These are phyloP conservation scores for Cuculus canorus DNA, from an alignment of 2,797 vertebrate genomes.

Conservation along the genomic window DNA sequence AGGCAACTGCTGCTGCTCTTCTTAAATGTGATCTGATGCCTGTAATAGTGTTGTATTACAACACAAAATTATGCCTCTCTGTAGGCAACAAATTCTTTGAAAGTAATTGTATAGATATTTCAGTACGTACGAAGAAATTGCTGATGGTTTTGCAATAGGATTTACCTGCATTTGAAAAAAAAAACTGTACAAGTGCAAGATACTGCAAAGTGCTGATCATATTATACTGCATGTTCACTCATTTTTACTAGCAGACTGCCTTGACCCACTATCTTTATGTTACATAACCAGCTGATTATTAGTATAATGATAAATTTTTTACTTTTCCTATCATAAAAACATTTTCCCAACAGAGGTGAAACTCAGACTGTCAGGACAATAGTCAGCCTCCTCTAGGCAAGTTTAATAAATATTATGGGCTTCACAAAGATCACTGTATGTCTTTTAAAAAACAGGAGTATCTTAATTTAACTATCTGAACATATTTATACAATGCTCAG, in stretches of 20 bases:
- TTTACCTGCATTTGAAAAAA: not conserved
- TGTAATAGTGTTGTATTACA: not conserved
- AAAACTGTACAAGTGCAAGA: not conserved
- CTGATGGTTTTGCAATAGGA: not conserved
- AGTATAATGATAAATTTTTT: not conserved
- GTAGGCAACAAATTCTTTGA: not conserved
- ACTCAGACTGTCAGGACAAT: not conserved
- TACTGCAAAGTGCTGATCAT: not conserved
- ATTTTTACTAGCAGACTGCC: not conserved
- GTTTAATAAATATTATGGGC: not conserved
- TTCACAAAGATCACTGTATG: not conserved
- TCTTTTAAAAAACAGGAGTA: not conserved
- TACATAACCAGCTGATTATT: not conserved
- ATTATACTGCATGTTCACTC: not conserved
- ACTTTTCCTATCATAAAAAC: not conserved
- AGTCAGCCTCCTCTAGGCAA: not conserved
- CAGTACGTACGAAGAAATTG: not conserved
- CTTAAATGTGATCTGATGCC: not conserved
- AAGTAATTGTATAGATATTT: not conserved
- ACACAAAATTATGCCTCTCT: not conserved
- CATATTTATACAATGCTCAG: not conserved
- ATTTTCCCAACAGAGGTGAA: not conserved
- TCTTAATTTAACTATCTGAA: not conserved
- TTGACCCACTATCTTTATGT: not conserved
- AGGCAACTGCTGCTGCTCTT: not conserved